phyloP scores from a whole-genome alignment of 2,888 invertebrate genomes.

The Melieria crassipennis region DNA sequence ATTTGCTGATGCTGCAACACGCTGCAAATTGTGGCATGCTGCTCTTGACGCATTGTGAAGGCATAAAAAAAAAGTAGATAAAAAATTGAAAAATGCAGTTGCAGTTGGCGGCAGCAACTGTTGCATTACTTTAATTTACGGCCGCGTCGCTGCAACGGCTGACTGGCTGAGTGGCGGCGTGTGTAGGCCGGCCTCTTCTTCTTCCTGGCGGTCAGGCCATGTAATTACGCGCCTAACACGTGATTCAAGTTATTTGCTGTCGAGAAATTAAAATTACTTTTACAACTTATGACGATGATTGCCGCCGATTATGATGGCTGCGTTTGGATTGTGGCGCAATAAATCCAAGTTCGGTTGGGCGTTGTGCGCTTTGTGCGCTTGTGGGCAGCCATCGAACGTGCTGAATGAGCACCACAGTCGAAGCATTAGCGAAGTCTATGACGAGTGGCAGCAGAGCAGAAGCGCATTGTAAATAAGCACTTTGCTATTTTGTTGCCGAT shows the following conservation, averaged over 20 bases:
- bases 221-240: conserved; percentile 29
- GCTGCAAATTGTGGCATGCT: neutral
- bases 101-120: conserved; percentile 13
- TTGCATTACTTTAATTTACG: conserved; percentile 28
- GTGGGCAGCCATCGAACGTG: too few relatives aligned
- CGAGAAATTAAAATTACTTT: conserved; percentile 7
- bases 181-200: conserved; percentile 14
- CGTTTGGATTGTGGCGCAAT: neutral
- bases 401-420: too few relatives aligned
- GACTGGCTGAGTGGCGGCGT: neutral
- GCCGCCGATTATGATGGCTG: neutral
- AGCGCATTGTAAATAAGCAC: too few relatives aligned
- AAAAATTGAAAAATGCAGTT: neutral
- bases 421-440: too few relatives aligned
- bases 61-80: neutral
- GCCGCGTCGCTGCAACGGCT: neutral
- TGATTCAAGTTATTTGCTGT: conserved; percentile 23
- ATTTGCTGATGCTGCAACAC: neutral
- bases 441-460: too few relatives aligned
- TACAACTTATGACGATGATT: conserved; percentile 7
- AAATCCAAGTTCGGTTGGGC: too few relatives aligned
- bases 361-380: too few relatives aligned
- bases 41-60: neutral
- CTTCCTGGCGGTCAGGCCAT: neutral
- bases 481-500: too few relatives aligned